phyloP scores from a whole-genome alignment of 2,888 invertebrate species.

The Monopis laevigella region DNA sequence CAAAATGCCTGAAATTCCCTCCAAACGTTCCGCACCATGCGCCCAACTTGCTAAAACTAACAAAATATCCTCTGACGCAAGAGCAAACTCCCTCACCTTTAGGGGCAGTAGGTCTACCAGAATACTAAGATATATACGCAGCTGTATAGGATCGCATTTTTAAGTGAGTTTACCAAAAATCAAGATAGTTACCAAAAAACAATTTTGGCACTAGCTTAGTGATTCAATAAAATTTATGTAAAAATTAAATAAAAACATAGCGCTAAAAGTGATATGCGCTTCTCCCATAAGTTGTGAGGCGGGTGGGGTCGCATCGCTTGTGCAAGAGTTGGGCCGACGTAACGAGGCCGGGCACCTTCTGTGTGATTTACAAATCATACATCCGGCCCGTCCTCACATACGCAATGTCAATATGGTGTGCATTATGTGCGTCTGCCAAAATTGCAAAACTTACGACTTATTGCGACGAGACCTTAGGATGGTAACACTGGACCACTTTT shows the following conservation, averaged over 20 bases:
- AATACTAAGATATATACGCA: neutral
- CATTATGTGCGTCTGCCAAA: constrained; percentile 89
- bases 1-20: too few species aligned
- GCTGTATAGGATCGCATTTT: neutral
- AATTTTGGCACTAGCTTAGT: too few species aligned
- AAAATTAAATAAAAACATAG: too few species aligned
- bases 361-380: constrained; percentile 98
- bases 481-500: too few species aligned
- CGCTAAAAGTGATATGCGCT: constrained; percentile 93
- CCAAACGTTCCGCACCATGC: too few species aligned
- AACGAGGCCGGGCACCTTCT: constrained; percentile 90
- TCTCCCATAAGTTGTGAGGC: constrained; percentile 96
- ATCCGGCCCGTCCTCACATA: constrained; percentile 95
- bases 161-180: neutral
- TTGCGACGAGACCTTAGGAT: too few species aligned
- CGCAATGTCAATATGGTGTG: constrained; percentile 88
- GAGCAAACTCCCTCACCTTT: constrained; percentile 1
- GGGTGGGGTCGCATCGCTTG: constrained; percentile 90
- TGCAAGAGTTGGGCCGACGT: constrained; percentile 86
- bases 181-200: too few species aligned
- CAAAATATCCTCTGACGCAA: too few species aligned
- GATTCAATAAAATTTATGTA: too few species aligned
- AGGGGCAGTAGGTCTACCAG: neutral
- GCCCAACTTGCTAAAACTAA: too few species aligned
- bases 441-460: too few species aligned